Base-by-base conservation (phyloP, 2,113 vertebrate species). In the Onychostoma macrolepis region DNA sequence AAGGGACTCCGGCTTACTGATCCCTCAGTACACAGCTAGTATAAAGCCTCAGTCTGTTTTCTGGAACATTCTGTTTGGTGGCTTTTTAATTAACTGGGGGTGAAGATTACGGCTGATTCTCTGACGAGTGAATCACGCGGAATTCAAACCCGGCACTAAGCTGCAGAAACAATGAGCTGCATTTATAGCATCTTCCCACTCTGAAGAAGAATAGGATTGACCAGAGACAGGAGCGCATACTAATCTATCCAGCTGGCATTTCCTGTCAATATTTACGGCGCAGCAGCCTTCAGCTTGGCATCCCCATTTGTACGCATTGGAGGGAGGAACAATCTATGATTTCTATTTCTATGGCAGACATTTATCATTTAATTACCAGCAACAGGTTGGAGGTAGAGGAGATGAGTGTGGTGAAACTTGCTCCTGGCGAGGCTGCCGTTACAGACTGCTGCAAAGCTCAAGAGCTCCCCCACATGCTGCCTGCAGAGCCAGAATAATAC, bases 51-150 rank as follows among this genome's bases (percentile, higher is more conserved):
- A 92, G 91, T 90, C 87, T 88, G 91, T 84, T 88, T 91, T 93
- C 92, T 86, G 88, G 36, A 83, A 85, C 41, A 82, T 84, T 90
- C 91, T 92, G 89, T 94, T 93, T 92, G 91, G 92, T 92, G 90
- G 88, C 91, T 90, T 92, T 90, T 88, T 93, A 94, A 95, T 95
- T 95, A 95, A 94, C 92, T 91, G 76, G 90, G 94, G 93, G 93
- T 95, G 93, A 94, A 93, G 94, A 94, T 95, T 95, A 94, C 86
- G 86, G 88, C 85, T 92, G 91, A 92, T 92, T 94, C 92, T 91
- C 90, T 90, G 90, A 90, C 88, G 90, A 89, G 90, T 91, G 92
- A 90, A 91, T 92, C 91, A 90, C 89, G 89, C 88, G 75, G 92
- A 93, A 93, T 94, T 94, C 90, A 91, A 91, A 89, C 88, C 91